These are phyloP conservation scores for Trisateles emortualis DNA, from an alignment of 2,888 invertebrate genomes.

Conservation along the genomic window DNA sequence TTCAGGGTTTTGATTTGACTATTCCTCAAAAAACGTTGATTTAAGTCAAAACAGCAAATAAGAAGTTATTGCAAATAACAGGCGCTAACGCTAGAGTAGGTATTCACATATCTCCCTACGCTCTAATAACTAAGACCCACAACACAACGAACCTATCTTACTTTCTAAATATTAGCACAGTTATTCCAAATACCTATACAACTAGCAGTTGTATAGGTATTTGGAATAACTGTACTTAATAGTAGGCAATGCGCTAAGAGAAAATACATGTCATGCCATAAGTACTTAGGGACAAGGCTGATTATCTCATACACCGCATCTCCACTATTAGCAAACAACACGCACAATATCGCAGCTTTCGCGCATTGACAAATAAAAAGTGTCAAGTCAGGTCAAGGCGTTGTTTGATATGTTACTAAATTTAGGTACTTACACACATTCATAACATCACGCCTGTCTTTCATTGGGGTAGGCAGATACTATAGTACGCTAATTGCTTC, in stretches of 20 bases:
- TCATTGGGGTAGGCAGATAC: too few relatives aligned
- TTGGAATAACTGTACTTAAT: constrained; percentile 10
- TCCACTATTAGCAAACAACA: constrained; percentile 15
- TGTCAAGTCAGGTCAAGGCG: constrained; percentile 3
- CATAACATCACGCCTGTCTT: too few relatives aligned
- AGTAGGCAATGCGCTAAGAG: constrained; percentile 4
- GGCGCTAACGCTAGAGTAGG: neutral
- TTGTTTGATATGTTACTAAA: neutral
- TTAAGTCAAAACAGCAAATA: too few relatives aligned
- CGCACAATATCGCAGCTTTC: constrained; percentile 43
- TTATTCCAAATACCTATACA: constrained; percentile 16
- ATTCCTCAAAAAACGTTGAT: too few relatives aligned
- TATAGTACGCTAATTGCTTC: too few relatives aligned
- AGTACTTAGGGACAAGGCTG: constrained; percentile 17
- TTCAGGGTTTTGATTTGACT: too few relatives aligned
- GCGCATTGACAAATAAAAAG: neutral
- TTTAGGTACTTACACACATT: neutral
- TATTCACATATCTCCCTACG: constrained; percentile 17
- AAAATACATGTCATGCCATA: constrained; percentile 5
- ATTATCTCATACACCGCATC: constrained; percentile 13
- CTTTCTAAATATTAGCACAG: constrained; percentile 36
- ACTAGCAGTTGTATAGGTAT: too few relatives aligned
- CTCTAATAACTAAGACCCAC: constrained; percentile 28
- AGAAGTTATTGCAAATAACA: neutral
- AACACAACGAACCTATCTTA: neutral